A percentile compares a stretch with the other conserved stretches of the same genome.
phyloP scores from a whole-genome alignment of 2,113 vertebrate species.

The Procapra przewalskii region DNA sequence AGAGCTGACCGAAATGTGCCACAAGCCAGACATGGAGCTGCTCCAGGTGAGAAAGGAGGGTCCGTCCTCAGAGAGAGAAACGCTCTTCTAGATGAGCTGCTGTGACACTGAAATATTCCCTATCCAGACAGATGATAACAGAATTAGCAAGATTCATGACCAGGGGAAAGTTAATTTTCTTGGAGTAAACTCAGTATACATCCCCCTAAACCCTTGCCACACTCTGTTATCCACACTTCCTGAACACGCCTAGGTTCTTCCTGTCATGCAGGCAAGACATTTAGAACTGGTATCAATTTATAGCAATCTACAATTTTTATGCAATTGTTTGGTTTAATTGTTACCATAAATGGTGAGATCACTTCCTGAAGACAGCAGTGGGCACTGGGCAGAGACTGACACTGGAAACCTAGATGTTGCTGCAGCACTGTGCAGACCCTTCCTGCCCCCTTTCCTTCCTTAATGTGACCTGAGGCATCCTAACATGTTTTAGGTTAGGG shows the following conservation, averaged over 20 bases:
- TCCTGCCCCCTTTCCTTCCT: no score
- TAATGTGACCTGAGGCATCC: no score
- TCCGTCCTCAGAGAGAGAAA: rapidly evolving
- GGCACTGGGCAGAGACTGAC: background rate
- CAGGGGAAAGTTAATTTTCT: background rate
- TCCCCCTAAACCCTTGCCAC: background rate
- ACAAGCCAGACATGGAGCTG: background rate
- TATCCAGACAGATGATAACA: background rate
- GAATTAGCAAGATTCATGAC: background rate
- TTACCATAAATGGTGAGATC: background rate
- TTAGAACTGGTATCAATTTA: background rate
- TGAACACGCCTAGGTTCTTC: background rate
- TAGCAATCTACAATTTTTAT: background rate
- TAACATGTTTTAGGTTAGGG: no score
- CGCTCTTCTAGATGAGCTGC: background rate
- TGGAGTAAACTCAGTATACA: background rate
- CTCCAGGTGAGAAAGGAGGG: background rate
- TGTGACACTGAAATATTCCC: background rate
- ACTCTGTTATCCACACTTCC: background rate
- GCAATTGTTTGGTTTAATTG: background rate
- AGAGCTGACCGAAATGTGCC: background rate
- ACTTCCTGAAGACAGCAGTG: background rate
- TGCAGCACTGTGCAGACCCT: background rate
- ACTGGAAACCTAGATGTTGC: background rate
- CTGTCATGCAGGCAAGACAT: background rate